phyloP scores from a whole-genome alignment of 2,888 invertebrate genomes.

The Thyatira batis region DNA sequence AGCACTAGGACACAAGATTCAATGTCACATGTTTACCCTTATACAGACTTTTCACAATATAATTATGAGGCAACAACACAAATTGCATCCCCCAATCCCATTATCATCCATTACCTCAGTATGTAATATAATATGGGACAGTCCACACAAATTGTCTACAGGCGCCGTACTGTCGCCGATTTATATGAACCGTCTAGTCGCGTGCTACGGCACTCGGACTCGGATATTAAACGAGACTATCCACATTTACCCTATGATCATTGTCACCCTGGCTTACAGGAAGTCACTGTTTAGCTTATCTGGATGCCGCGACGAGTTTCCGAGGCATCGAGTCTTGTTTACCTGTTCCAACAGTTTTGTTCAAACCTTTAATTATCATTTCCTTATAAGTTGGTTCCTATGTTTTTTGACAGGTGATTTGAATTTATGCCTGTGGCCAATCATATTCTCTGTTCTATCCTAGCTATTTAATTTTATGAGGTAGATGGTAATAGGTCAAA shows the following conservation, averaged over 20 bases:
- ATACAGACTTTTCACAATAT: background rate
- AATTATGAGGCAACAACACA: background rate
- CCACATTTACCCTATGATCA: slow-evolving; percentile 9
- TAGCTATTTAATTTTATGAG: background rate
- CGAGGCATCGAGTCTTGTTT: slow-evolving; percentile 49
- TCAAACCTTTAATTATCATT: slow-evolving; percentile 14
- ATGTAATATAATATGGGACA: background rate
- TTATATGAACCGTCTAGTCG: slow-evolving; percentile 1
- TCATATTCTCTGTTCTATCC: background rate
- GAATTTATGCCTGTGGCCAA: background rate
- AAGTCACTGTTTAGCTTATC: slow-evolving; percentile 76
- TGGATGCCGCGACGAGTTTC: slow-evolving; percentile 54
- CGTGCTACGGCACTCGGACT: slow-evolving; percentile 11
- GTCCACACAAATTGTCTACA: background rate
- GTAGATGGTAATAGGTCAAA: background rate
- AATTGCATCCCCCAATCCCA: background rate
- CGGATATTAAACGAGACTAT: slow-evolving; percentile 14
- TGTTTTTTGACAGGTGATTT: background rate
- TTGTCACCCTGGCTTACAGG: slow-evolving; percentile 57
- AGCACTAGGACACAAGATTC: too few relatives aligned
- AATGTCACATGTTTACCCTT: too few relatives aligned
- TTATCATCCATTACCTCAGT: background rate
- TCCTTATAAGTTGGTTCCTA: background rate
- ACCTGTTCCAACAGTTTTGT: slow-evolving; percentile 53
- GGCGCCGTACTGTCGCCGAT: background rate